phyloP scores from a whole-genome alignment of 2,797 vertebrate species.

The Rhinogobio ventralis region DNA sequence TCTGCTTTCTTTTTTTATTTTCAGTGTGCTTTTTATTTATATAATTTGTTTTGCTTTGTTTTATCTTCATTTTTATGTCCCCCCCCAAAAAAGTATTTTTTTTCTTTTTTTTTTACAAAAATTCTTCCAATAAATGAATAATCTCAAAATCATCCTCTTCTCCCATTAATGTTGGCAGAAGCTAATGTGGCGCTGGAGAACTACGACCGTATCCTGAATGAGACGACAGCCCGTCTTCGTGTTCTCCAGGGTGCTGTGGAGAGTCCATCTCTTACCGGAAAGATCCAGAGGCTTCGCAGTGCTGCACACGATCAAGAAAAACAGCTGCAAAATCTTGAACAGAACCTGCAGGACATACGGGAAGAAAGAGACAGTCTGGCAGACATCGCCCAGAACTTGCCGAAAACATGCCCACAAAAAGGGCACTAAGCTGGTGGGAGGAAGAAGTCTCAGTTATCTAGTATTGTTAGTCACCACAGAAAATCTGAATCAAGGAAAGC shows the following conservation, averaged over 20 bases:
- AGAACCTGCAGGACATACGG: constrained; percentile 83
- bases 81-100: too few species aligned
- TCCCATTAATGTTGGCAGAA: constrained; percentile 64
- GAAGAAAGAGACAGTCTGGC: constrained; percentile 87
- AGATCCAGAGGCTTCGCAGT: constrained; percentile 80
- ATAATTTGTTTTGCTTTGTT: neutral
- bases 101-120: too few species aligned
- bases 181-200: constrained; percentile 65
- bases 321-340: constrained; percentile 80
- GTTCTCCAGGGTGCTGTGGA: constrained; percentile 78
- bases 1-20: neutral
- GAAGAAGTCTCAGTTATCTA: neutral
- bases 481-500: neutral
- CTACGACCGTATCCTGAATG: constrained; percentile 75
- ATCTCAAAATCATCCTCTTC: neutral
- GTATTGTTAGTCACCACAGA: neutral
- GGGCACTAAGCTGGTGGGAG: constrained; percentile 18
- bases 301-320: constrained; percentile 80
- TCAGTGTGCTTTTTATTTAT: neutral
- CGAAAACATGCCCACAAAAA: constrained; percentile 76
- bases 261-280: constrained; percentile 73
- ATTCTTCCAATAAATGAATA: neutral
- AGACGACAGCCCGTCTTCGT: constrained; percentile 77
- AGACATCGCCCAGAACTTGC: constrained; percentile 86
- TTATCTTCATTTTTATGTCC: neutral